Base-by-base conservation (phyloP, 2,113 vertebrate species). In the Poecilia latipinna region DNA sequence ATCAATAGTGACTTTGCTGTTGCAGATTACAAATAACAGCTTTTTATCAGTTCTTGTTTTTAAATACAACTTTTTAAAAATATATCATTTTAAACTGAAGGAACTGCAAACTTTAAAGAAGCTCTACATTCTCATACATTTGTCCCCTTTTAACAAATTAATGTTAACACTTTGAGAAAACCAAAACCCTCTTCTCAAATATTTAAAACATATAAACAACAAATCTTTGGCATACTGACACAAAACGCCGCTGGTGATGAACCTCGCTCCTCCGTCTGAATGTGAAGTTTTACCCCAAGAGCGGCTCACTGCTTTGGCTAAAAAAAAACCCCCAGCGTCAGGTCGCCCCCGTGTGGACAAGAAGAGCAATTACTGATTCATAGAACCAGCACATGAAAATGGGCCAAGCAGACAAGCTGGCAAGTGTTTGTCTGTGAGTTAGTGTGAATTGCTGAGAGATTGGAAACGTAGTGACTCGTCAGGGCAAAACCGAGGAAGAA, bases 201-300 rank as follows among this genome's bases (percentile, higher is more conserved):
- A 10, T 10, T 57, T 0, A 74, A 72, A 77, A 74, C 68, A 80
- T 13, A 66, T 62, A 12, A n/a, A 61, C 54, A 35, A 71, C 26
- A 82, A 79, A 81, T 89, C 77, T 90, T 91, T 92, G 88, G 89
- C 77, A 84, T 81, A 11, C 29, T 81, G 65, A 22, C 67, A 82
- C 24, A 77, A 78, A 80, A 73, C 17, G 11, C 79, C 78, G 69
- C 79, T 72, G 69, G 60, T 76, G 54, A 72, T 76, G 77, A 68
- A 75, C 64, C 72, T 35, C 19, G 4, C 35, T 74, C 81, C 85
- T 83, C 87, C 70, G 80, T 82, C 31, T 61, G 12, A 74, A 69
- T 24, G n/a, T 73, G 19, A 15, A 76, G 31, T 66, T 39, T 29
- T 37, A 61, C 32, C n/a, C 17, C 26, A 0, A 1, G 26, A 28